Percentiles rank a stretch among this genome's conserved stretches.
These are phyloP conservation scores for Chloropsis hardwickii DNA, from an alignment of 2,113 vertebrate species.

Conservation along the genomic window DNA sequence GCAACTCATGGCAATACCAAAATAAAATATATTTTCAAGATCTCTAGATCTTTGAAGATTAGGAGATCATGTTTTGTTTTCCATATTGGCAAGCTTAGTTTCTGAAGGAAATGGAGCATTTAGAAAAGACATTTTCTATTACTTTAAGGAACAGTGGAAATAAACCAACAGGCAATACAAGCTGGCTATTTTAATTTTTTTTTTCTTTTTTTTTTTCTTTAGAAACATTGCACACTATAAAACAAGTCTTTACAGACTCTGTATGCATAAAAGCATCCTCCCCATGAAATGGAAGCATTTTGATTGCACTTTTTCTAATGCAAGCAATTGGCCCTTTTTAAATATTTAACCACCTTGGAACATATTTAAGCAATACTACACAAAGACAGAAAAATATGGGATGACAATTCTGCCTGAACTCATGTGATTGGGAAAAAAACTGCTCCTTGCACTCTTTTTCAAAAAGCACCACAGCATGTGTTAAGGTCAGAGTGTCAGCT, in stretches of 20 bases:
- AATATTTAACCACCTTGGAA: not conserved
- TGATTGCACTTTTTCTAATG: not conserved
- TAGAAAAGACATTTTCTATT: not conserved
- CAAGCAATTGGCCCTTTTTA: not conserved
- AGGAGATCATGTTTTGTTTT: not conserved
- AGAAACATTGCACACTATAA: not conserved
- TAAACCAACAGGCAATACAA: not conserved
- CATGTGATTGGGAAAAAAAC: not conserved
- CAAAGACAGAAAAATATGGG: not conserved
- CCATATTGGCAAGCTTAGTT: not conserved
- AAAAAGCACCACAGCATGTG: not conserved
- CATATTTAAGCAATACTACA: not conserved
- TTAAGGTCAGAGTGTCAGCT: slow-evolving; percentile 21
- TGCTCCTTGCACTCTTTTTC: not conserved
- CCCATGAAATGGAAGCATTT: not conserved
- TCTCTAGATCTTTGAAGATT: not conserved
- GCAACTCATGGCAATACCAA: not conserved
- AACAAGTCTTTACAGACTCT: not conserved
- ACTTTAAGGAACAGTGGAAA: not conserved
- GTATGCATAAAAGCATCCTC: not conserved
- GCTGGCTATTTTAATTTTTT: not conserved
- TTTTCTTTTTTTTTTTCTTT: not conserved
- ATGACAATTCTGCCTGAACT: not conserved
- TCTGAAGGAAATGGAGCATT: not conserved
- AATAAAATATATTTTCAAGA: not conserved